Evolutionary conservation across 2,113 vertebrate genomes (phyloP), one percentile per base, ranked within the genome.

Genomic region (Cricetomys ansorgei): DNA sequence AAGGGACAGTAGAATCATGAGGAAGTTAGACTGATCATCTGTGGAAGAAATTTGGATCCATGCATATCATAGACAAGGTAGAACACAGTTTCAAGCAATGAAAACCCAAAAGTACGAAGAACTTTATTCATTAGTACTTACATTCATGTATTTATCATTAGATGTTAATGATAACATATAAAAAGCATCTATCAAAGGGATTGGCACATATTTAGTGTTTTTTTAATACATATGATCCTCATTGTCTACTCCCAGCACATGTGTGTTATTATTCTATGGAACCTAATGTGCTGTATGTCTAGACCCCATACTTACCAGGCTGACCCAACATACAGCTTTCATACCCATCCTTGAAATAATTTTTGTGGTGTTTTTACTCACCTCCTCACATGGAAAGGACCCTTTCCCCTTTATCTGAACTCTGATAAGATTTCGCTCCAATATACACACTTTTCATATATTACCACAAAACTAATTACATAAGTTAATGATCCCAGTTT

Each of bases 401-500:
- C 34, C 10, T 55, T 19, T 85, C 17, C 5, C 5, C 16, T 79
- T 84, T 53, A 59, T 55, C 31, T 45, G 3, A 79, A 59, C 37
- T 31, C 79, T 77, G 29, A 77, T 57, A 57, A 31, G 10, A 48
- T 0, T 40, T 88, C 27, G 67, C 2, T 75, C 19, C 88, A 80
- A 94, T 69, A 9, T 64, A 80, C 9, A 83, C 5, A 69, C 5
- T 53, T 95, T 75, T 84, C 29, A 92, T 50, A 85, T 79, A 7
- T 85, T 94, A n/a, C 9, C 76, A 92, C 3, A 84, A 85, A 93
- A 55, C 43, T 85, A 77, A 73, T 87, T 92, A 93, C 50, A 34
- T 89, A 91, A 94, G 83, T 80, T 48, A 91, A 69, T 94, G 23
- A 6, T 85, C 21, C 88, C 37, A 55, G 43, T 29, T 96, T 91